phyloP scores from a whole-genome alignment of 2,113 vertebrate genomes.

The Microtus pennsylvanicus region DNA sequence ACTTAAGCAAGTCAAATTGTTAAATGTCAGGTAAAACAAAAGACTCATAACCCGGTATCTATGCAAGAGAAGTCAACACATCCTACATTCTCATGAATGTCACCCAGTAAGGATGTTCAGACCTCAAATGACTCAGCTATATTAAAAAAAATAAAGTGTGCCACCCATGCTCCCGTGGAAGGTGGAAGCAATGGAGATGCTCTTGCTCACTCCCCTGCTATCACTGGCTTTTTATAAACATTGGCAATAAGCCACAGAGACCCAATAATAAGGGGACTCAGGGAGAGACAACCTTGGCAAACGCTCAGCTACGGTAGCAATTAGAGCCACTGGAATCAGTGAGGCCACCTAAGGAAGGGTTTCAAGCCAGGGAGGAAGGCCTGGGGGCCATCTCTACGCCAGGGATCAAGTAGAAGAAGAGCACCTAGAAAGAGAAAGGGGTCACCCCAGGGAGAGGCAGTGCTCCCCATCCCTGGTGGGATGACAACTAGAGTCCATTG shows the following conservation, averaged over 20 bases:
- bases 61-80: not conserved
- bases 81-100: not conserved
- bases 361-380: not conserved
- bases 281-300: not conserved
- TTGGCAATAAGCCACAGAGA: not conserved
- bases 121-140: not conserved
- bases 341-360: not conserved
- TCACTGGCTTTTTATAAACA: not conserved
- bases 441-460: not conserved
- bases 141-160: not conserved
- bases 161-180: not conserved
- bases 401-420: not conserved
- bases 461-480: not conserved
- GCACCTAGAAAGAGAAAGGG: no score
- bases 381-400: not conserved
- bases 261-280: not conserved
- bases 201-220: not conserved
- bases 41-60: not conserved
- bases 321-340: not conserved
- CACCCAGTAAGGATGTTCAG: not conserved
- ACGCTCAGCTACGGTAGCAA: rapidly evolving
- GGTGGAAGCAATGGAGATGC: not conserved
- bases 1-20: not conserved
- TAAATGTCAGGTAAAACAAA: not conserved
- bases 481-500: not conserved